Conservation (phyloP, 2,888 invertebrate genomes). For the Polyploca ridens region DNA sequence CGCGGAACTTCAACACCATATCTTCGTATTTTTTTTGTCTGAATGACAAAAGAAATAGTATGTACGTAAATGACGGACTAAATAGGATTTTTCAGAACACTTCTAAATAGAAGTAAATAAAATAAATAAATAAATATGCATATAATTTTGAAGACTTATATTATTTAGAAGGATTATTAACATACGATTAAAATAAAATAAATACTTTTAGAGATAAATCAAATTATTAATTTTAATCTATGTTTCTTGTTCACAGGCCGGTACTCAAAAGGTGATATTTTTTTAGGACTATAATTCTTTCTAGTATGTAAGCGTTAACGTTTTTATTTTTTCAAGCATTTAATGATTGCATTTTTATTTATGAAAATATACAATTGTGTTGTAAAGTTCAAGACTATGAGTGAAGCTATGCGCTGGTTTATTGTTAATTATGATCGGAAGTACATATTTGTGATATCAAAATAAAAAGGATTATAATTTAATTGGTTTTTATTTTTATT, state of each 20-base stretch:
- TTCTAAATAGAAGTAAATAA: no score
- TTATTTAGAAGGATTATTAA: neutral
- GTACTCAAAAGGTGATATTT: constrained; percentile 58
- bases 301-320: constrained; percentile 8
- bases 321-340: constrained; percentile 16
- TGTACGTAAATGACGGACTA: no score
- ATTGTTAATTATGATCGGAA: neutral
- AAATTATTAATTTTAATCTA: neutral
- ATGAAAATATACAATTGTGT: constrained; percentile 12
- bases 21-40: no score
- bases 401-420: neutral
- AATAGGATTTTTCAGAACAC: no score
- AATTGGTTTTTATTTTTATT: neutral
- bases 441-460: constrained; percentile 6
- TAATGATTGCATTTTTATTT: constrained; percentile 10
- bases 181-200: no score
- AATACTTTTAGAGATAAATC: no score
- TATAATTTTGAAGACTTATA: neutral
- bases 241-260: constrained; percentile 52
- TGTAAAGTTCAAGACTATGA: neutral
- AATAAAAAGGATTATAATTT: neutral
- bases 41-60: no score
- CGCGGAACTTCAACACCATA: no score
- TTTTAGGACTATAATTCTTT: neutral
- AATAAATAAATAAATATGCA: no score